Conservation (phyloP, 2,797 vertebrate genomes). For the Leptoclinus maculatus region DNA sequence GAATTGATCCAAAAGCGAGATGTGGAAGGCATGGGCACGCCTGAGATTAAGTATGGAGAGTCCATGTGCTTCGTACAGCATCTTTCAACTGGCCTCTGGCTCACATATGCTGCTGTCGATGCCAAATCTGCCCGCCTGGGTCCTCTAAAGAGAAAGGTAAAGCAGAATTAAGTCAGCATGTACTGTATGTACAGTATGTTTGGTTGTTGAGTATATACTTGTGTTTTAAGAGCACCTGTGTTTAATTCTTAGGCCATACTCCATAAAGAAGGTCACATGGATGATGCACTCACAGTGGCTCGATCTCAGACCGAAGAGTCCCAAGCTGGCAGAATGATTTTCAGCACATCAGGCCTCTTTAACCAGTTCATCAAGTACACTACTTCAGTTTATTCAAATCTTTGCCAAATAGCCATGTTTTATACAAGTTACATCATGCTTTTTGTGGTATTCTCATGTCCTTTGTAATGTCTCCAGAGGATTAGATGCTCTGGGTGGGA, state of each 20-base stretch:
- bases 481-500: constrained; percentile 91
- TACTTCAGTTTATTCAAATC: not conserved
- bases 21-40: constrained; percentile 93
- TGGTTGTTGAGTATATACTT: not conserved
- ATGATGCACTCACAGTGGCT: constrained; percentile 91
- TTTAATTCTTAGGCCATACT: constrained; percentile 88
- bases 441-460: not conserved
- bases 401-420: not conserved
- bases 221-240: constrained; percentile 9
- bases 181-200: not conserved
- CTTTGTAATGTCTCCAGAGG: constrained; percentile 77
- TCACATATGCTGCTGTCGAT: constrained; percentile 93
- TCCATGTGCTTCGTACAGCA: constrained; percentile 96
- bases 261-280: constrained; percentile 97
- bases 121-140: constrained; percentile 92
- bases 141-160: constrained; percentile 92
- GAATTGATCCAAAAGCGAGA: constrained; percentile 91
- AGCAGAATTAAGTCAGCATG: not conserved
- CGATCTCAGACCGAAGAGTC: constrained; percentile 93
- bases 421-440: not conserved
- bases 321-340: constrained; percentile 94
- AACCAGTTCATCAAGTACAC: constrained; percentile 92
- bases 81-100: constrained; percentile 88
- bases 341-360: constrained; percentile 92
- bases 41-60: constrained; percentile 97